Conservation (phyloP, 1,140 invertebrate species). For the Phortica variegata region DNA sequence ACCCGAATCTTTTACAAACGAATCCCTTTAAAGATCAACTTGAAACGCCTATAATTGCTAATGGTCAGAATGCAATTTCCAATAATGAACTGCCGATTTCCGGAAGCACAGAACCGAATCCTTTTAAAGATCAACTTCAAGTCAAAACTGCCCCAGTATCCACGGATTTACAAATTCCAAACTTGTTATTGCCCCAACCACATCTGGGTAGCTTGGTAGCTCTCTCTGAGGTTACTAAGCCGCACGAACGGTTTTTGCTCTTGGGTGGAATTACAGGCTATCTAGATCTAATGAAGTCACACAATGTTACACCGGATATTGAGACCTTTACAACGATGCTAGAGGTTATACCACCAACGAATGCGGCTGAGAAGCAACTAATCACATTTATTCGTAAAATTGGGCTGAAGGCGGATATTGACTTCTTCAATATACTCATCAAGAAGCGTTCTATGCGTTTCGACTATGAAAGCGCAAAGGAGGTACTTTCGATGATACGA, state of each 20-base stretch:
- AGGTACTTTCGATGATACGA: slow-evolving; percentile 66
- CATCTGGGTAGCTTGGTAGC: slow-evolving; percentile 63
- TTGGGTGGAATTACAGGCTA: slow-evolving; percentile 78
- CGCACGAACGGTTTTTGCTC: slow-evolving; percentile 72
- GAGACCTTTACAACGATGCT: slow-evolving; percentile 79
- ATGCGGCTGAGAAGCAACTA: slow-evolving; percentile 67
- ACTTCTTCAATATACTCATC: slow-evolving; percentile 85
- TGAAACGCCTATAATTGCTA: background rate
- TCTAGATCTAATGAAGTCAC: slow-evolving; percentile 69
- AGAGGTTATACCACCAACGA: slow-evolving; percentile 67
- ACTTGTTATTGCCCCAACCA: slow-evolving; percentile 62
- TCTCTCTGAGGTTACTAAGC: slow-evolving; percentile 60
- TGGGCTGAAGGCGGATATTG: slow-evolving; percentile 69
- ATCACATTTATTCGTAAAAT: slow-evolving; percentile 62
- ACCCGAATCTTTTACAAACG: background rate
- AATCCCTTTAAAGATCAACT: background rate
- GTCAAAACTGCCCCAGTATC: background rate
- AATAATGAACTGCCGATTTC: slow-evolving; percentile 16
- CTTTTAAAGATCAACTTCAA: background rate
- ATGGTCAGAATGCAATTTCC: background rate
- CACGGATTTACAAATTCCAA: slow-evolving; percentile 57
- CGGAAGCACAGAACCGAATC: slow-evolving; percentile 3
- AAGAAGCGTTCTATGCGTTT: slow-evolving; percentile 70
- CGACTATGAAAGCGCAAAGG: slow-evolving; percentile 68
- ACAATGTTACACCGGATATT: slow-evolving; percentile 70